Base-by-base conservation (phyloP, 2,888 invertebrate species). In the Maniola hyperantus region DNA sequence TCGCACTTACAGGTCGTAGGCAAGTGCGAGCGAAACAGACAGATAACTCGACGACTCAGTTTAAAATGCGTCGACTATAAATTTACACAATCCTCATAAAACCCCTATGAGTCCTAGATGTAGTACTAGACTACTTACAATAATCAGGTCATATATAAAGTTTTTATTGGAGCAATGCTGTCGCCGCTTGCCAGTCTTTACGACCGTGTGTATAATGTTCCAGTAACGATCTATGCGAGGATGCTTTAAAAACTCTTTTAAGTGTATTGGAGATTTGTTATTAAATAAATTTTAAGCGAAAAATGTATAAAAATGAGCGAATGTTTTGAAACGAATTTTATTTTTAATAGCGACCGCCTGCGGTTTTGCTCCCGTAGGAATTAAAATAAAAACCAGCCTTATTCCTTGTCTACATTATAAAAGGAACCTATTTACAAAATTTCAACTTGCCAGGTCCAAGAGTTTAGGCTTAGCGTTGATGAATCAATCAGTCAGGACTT, bases 171-270 rank as follows among this genome's bases (percentile, higher is more conserved):
- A 36, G 34, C 63, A 69, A 69, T 72, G 71, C 67, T 68, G 67
- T 66, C 66, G 68, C 72, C 68, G 67, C 68, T 81, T 63, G 71
- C 34, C 72, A 55, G 68, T 68, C 74, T 79, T 77, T 73, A 77
- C 67, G 76, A 60, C 77, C 65, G 78, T 83, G 76, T 82, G 82
- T 84, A 78, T 76, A 34, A 69, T 64, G 65, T 57, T 15, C 57
- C 33, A 26, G 64, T 65, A 66, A 65, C 63, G 68, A 68, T 63
- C 48, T 60, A 36, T 60, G 50, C 36, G 53, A 58, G 61, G 58
- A 66, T 53, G 57, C 64, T 68, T 66, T 39, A 39, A 65, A 71
- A 66, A 61, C 64, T 36, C 67, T 69, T 54, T 42, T 46, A 66
- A 48, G 58, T 57, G 33, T 67, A 66, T 67, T 61, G 66, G 61